These are phyloP conservation scores for Anhinga anhinga DNA, from an alignment of 2,113 vertebrate genomes.

Conservation along the genomic window DNA sequence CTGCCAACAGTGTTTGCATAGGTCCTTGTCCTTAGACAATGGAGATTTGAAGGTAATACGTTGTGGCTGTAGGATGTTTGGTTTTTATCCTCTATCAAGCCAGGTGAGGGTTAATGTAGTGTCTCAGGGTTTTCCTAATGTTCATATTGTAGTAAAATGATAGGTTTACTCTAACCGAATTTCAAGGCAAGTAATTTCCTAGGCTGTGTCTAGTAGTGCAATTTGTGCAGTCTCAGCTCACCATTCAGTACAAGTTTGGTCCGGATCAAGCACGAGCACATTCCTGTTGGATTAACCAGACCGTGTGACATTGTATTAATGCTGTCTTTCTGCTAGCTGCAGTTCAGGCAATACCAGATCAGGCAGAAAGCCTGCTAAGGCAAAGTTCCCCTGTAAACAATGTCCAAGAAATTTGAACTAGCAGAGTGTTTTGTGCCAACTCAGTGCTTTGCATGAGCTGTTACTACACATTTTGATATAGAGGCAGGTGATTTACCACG, in stretches of 20 bases:
- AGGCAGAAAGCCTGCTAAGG: not conserved
- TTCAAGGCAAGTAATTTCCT: not conserved
- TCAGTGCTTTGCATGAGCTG: not conserved
- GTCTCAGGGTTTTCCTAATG: not conserved
- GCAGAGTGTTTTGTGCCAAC: not conserved
- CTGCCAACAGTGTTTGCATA: fast-evolving
- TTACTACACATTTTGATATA: not conserved
- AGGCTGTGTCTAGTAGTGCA: not conserved
- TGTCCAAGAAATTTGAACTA: not conserved
- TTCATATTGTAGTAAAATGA: not conserved
- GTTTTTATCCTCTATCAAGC: not conserved
- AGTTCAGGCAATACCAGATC: not conserved
- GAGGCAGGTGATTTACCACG: not conserved
- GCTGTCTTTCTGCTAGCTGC: not conserved
- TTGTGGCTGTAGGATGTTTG: not conserved
- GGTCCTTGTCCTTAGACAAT: not conserved
- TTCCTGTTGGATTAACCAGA: not conserved
- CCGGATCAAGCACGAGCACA: not conserved
- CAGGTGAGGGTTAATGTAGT: not conserved
- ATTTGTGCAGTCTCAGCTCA: not conserved
- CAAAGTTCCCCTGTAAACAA: not conserved
- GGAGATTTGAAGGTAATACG: not conserved
- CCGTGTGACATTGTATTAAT: not conserved
- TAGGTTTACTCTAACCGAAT: not conserved
- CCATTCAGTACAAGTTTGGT: not conserved